These are phyloP conservation scores for Manis crassicaudata DNA, from an alignment of 2,797 vertebrate genomes.

Conservation along the genomic window DNA sequence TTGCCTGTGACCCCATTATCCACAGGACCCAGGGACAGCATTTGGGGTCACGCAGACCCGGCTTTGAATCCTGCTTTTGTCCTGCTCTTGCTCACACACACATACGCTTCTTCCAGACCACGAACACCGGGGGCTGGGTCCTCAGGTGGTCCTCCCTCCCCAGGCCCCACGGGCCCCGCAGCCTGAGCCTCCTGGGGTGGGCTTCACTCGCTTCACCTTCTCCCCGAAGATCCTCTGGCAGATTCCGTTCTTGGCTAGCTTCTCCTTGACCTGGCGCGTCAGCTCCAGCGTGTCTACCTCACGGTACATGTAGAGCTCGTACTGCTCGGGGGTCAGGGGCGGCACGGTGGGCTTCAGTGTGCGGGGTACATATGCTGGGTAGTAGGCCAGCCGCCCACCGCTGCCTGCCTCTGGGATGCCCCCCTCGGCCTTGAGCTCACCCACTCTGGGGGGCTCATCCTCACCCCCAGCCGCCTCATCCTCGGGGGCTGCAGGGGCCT, in stretches of 20 bases:
- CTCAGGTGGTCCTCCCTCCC: not conserved
- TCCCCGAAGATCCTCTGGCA: slow-evolving; percentile 99
- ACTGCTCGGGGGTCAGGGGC: slow-evolving; percentile 97
- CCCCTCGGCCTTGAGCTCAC: slow-evolving; percentile 92
- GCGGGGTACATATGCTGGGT: slow-evolving; percentile 93
- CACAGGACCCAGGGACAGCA: not conserved
- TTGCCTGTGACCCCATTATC: not conserved
- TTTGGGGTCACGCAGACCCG: not conserved
- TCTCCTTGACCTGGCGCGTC: slow-evolving; percentile 98
- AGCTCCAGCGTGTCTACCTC: slow-evolving; percentile 98
- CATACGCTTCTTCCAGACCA: not conserved
- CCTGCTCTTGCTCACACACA: not conserved
- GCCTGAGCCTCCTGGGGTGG: not conserved
- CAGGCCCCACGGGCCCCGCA: not conserved
- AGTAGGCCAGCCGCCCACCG: slow-evolving; percentile 90
- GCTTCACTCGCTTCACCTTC: slow-evolving; percentile 88
- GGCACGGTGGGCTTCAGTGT: slow-evolving; percentile 97
- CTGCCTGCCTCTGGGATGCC: slow-evolving; percentile 84
- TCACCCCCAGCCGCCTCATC: slow-evolving; percentile 87
- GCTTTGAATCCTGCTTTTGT: not conserved
- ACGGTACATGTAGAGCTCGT: slow-evolving; percentile 99
- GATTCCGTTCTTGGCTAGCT: slow-evolving; percentile 98
- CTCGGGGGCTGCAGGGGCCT: slow-evolving; percentile 83
- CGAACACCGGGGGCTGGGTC: not conserved
- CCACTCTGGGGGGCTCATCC: slow-evolving; percentile 87